Evolutionary conservation across 2,888 invertebrate genomes (phyloP), one percentile per base, ranked within the genome.

Genomic region (Tenthredo notha): DNA sequence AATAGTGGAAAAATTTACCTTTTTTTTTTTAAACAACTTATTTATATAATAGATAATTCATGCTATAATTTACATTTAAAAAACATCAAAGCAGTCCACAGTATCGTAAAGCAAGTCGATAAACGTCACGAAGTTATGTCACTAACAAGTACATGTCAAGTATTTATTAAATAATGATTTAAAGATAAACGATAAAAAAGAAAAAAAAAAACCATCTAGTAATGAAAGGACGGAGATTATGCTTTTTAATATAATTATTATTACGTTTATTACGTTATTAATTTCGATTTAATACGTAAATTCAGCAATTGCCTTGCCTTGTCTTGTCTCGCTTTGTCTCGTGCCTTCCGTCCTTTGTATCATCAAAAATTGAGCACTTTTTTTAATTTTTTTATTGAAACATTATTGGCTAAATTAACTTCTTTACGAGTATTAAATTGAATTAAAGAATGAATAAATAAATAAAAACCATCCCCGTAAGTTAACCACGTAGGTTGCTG

Each of bases 401-500:
- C 25, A 25, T 40, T 21, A 75, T 37, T 75, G n/a, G 6, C 47
- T 75, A 37, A 80, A 80, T 61, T 40, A 25, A 80, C 80, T 80
- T 80, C 61, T 61, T 80, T 40, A 80, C 80, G 80, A 61, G 58
- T 12, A 33, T 33, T 67, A 12, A 67, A 33, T 33, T 6, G 18
- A 4, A 18, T 15, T 15, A 9, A n/a, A 43, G 25, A 18, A 37
- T 29, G 2, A n/a, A n/a, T n/a, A 37, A 43, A 47, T 5, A 74
- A 43, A 12, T 12, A 21, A 9, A 12, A 5, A 40, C 12, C 18
- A 21, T 12, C 40, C 37, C 61, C 58, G 80, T 61, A 80, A 61
- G n/a, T 61, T 37, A 80, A 80, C 40, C 40, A 58, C 58, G 61
- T 58, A 80, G 37, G 61, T 61, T 12, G 40, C 80, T 80, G 80